Percentiles rank a stretch among this genome's conserved stretches.
Conservation (phyloP, 2,888 invertebrate genomes). For the Mimas tiliae region DNA sequence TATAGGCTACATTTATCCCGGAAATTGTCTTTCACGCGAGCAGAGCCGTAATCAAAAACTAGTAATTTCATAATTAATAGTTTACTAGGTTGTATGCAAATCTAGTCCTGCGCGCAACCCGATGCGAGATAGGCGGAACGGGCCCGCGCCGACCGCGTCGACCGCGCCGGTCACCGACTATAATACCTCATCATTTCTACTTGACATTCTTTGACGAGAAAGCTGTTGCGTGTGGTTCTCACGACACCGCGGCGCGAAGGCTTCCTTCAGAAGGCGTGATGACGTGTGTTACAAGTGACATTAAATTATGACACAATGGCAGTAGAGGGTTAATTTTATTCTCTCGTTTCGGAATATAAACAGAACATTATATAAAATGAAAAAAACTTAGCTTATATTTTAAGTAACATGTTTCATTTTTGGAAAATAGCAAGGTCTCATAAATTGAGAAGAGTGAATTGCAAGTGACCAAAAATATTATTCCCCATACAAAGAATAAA, state of each 20-base stretch:
- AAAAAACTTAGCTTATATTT: too few relatives aligned
- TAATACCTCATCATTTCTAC: slow-evolving; percentile 15
- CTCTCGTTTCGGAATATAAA: too few relatives aligned
- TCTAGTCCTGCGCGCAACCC: neutral
- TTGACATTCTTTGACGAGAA: slow-evolving; percentile 19
- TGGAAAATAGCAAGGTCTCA: too few relatives aligned
- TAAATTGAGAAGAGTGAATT: too few relatives aligned
- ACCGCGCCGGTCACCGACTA: neutral
- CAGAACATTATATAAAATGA: too few relatives aligned
- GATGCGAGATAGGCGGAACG: slow-evolving; percentile 15
- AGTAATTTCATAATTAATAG: too few relatives aligned
- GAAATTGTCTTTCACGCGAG: too few relatives aligned
- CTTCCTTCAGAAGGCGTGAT: neutral
- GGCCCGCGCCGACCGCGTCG: slow-evolving; percentile 4
- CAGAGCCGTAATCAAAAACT: too few relatives aligned
- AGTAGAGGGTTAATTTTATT: neutral
- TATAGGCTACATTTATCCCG: too few relatives aligned
- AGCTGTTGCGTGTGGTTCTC: slow-evolving; percentile 7
- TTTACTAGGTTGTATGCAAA: neutral
- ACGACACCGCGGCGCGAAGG: slow-evolving; percentile 2
- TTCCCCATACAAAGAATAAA: too few relatives aligned
- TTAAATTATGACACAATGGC: neutral
- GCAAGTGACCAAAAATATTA: too few relatives aligned
- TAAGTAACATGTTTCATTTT: too few relatives aligned
- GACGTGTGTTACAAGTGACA: neutral